A percentile compares a stretch with the other conserved stretches of the same genome.
phyloP scores from a whole-genome alignment of 2,888 invertebrate species.

The Parnassius orleans region DNA sequence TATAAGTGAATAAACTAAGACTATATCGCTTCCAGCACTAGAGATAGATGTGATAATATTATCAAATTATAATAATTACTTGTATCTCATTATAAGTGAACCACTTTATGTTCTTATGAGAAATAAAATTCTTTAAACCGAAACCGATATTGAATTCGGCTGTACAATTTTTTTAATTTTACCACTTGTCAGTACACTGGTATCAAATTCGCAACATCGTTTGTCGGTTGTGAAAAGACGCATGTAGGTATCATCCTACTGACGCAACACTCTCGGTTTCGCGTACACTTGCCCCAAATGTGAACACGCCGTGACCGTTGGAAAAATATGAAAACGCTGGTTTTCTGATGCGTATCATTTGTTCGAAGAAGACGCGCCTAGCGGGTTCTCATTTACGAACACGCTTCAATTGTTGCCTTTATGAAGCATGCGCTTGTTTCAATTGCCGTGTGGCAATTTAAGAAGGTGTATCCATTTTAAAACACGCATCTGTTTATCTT shows the following conservation, averaged over 20 bases:
- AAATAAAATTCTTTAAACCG: no score
- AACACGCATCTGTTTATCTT: no score
- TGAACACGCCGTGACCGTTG: conserved; percentile 67
- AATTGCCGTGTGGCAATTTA: neutral
- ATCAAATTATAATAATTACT: no score
- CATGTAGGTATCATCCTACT: conserved; percentile 58
- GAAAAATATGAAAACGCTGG: conserved; percentile 71
- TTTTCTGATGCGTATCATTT: conserved; percentile 53
- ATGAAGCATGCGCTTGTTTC: conserved; percentile 5
- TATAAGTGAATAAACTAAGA: no score
- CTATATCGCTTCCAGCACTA: no score
- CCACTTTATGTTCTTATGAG: no score
- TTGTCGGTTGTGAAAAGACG: conserved; percentile 54
- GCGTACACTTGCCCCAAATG: conserved; percentile 77
- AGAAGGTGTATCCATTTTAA: no score
- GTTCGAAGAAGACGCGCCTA: conserved; percentile 37
- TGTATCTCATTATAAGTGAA: no score
- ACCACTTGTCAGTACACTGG: conserved; percentile 29
- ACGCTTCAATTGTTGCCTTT: conserved; percentile 33
- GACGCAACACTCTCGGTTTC: conserved; percentile 77
- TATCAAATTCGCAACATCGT: conserved; percentile 40
- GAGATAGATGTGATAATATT: no score
- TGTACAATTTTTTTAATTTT: no score
- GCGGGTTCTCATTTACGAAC: conserved; percentile 32
- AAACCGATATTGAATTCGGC: no score